Base-by-base conservation (phyloP, 2,888 invertebrate species). In the Zeuzera pyrina region DNA sequence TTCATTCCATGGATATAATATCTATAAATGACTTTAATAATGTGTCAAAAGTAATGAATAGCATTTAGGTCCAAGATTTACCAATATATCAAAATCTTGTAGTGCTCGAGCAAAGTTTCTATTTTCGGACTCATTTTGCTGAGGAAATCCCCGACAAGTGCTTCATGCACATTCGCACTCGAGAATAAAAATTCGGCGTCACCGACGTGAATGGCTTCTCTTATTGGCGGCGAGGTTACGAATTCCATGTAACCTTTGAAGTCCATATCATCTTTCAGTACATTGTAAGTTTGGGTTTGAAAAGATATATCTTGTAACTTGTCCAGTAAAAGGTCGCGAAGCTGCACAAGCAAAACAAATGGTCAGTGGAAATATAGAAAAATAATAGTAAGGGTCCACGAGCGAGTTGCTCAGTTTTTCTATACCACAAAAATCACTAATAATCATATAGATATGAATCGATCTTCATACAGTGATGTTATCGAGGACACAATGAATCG, bases 131-230 rank as follows among this genome's bases (percentile, higher is more conserved):
- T 85, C 2, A 89, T 84, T 1, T 89, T 88, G 41, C 87, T 85
- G 77, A 92, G 84, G 29, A 91, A 83, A 57, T 94, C 94, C 3
- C 70, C 62, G 22, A 84, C 63, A 12, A 93, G 62, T 42, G 49
- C 50, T 0, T 27, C 29, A 2, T 57, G 49, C 1, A 57, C 58
- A 0, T 52, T 56, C 0, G 2, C 19, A 21, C 70, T 72, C 21
- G 51, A 49, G 33, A 64, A 63, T 1, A 47, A 38, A 27, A 71
- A 72, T 11, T 84, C 64, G n/a, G 84, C 69, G 45, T 87, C 86
- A 1, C 93, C 93, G 0, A 93, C 92, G 50, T 94, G 93, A 30
- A 94, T 86, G 0, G 89, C 87, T 6, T 79, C 71, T 12, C 88
- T 76, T 0, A 90, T 74, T 12, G 84, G 78, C 2, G 62, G 57